These are phyloP conservation scores for Oxyscelio sp. DNA, from an alignment of 2,888 invertebrate genomes.

Conservation along the genomic window DNA sequence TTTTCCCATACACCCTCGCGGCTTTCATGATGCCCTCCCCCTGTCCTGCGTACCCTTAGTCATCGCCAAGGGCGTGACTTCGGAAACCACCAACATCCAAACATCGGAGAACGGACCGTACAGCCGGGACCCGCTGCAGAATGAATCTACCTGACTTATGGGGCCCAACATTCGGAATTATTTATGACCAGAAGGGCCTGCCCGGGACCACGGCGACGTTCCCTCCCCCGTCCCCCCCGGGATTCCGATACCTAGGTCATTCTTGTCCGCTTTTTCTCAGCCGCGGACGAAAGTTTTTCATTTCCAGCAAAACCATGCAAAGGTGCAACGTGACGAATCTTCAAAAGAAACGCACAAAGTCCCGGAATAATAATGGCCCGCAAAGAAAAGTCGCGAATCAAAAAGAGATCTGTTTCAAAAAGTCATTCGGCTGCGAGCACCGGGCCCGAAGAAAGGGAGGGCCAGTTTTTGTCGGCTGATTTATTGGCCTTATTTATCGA, in stretches of 20 bases:
- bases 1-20: no score
- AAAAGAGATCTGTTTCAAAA: constrained; percentile 44
- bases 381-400: constrained; percentile 54
- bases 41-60: no score
- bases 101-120: constrained; percentile 80
- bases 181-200: constrained; percentile 84
- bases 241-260: constrained; percentile 44
- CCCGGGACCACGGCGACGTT: constrained; percentile 78
- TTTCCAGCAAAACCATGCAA: constrained; percentile 68
- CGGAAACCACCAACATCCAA: no score
- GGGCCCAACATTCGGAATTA: constrained; percentile 86
- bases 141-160: constrained; percentile 88
- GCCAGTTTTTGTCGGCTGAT: constrained; percentile 55
- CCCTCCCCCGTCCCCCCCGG: constrained; percentile 60
- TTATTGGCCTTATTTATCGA: constrained; percentile 61
- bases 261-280: constrained; percentile 47
- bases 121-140: constrained; percentile 74
- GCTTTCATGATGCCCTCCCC: no score
- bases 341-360: constrained; percentile 60
- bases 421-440: constrained; percentile 8
- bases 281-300: constrained; percentile 69
- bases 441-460: constrained; percentile 38
- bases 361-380: constrained; percentile 4
- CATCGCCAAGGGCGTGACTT: no score
- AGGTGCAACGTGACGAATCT: constrained; percentile 74